phyloP scores from a whole-genome alignment of 2,113 vertebrate genomes.

The Argyrosomus japonicus region DNA sequence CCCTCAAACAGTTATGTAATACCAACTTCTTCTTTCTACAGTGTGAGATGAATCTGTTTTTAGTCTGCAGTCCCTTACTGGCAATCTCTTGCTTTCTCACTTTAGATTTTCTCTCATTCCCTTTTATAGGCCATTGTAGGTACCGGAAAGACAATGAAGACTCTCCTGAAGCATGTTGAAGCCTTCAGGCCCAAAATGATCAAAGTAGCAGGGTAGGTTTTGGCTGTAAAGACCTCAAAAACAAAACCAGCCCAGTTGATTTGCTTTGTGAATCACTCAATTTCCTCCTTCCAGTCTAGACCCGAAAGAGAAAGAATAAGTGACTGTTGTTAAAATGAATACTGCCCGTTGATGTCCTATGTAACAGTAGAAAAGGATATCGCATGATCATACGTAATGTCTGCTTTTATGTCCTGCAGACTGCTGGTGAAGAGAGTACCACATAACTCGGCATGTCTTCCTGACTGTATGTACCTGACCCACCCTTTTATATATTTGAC shows the following conservation, averaged over 20 bases:
- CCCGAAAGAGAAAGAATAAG: conserved; percentile 22
- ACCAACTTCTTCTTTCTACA: conserved; percentile 35
- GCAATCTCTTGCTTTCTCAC: conserved; percentile 25
- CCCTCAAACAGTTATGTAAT: conserved; percentile 20
- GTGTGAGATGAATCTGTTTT: conserved; percentile 15
- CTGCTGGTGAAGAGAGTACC: conserved; percentile 93
- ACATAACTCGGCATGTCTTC: conserved; percentile 84
- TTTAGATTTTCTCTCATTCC: conserved; percentile 12
- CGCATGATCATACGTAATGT: background rate
- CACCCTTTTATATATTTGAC: conserved; percentile 43
- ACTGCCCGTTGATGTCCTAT: background rate
- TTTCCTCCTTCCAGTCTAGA: conserved; percentile 62
- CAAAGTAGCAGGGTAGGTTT: conserved; percentile 92
- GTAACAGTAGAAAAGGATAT: background rate
- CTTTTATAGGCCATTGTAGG: conserved; percentile 89
- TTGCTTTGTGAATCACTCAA: conserved; percentile 58
- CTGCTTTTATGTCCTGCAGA: conserved; percentile 75
- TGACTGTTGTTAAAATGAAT: conserved; percentile 14
- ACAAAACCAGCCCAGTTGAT: conserved; percentile 34
- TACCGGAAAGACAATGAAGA: conserved; percentile 92
- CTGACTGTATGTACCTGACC: conserved; percentile 89
- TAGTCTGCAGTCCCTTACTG: conserved; percentile 27
- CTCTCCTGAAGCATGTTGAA: conserved; percentile 88
- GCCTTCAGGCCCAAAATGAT: conserved; percentile 92
- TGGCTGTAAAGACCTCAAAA: conserved; percentile 3